Evolutionary conservation across 2,797 vertebrate species (phyloP), one percentile per base, ranked within the genome.

Genomic region (Gymnopithys bicolor): DNA sequence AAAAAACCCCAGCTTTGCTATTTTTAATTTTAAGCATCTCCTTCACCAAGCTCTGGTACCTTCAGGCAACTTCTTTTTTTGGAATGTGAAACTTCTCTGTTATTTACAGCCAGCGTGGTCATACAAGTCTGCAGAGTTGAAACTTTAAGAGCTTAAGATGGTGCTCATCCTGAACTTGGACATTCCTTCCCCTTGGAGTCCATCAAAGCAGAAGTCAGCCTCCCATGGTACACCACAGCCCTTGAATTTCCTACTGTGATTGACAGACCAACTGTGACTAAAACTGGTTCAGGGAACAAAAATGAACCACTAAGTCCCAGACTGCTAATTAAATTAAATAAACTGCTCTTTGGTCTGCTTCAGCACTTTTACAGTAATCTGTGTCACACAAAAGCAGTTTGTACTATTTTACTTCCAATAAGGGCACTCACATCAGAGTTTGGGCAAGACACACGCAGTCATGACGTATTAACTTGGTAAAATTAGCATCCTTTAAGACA

Each of bases 401-500:
- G 46, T 62, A 45, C 33, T 64, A 73, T 74, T 77, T 70, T 56
- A 45, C 45, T 56, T 85, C 52, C 39, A 80, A 2, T 9, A 84
- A 41, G 45, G 23, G 17, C 11, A n/a, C 43, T 75, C 53, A 43
- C 1, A 0, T 60, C 45, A 37, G 45, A 81, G 28, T 68, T 78
- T 1, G 1, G 80, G 56, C 62, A 71, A 67, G 41, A 41, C 2
- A 1, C 19, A 28, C 0, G 0, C 30, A 70, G 39, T 35, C 33
- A 8, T 15, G 37, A 77, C 23, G 48, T 17, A 85, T 8, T 62
- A 64, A 62, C 39, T n/a, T 73, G 35, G n/a, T 69, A 60, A 89
- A 69, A 74, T 0, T 0, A 87, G 27, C n/a, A 74, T 27, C 66
- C 35, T 85, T 69, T 60, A 56, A 63, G 41, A 77, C 21, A 48